Base-by-base conservation (phyloP, 2,113 vertebrate genomes). In the Paratilapia polleni region DNA sequence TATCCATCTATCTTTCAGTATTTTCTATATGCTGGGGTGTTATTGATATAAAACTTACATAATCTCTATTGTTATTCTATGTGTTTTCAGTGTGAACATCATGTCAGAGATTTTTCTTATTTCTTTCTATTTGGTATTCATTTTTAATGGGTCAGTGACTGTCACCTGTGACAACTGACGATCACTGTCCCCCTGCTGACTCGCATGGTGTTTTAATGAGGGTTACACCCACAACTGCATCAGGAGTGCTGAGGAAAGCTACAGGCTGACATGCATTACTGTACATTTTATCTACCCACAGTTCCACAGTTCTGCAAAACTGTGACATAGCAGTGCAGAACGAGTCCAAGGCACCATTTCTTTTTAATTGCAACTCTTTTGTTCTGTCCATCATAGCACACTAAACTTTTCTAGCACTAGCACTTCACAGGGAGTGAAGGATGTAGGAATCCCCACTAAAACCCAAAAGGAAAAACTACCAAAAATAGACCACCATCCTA, bases 381-480 rank as follows among this genome's bases (percentile, higher is more conserved):
- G 13, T 24, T 24, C 63, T 66, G n/a, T 41, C 12, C 20, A 15
- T 0, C 36, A 15, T 7, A 41, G 13, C 54, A 22, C 8, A 57
- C 9, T 22, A 66, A 14, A n/a, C 0, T 0, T 66, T 66, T 66
- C 13, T 1, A 13, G 24, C 38, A 41, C n/a, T n/a, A n/a, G n/a
- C n/a, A n/a, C n/a, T n/a, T n/a, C n/a, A 43, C n/a, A 66, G n/a
- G n/a, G 41, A 7, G 34, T 4, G 13, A n/a, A 15, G 36, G n/a
- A 64, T 41, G n/a, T 15, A 64, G 36, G 36, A 41, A 64, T 64
- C n/a, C n/a, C n/a, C n/a, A n/a, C n/a, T n/a, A 0, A 38, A 64
- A 41, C 12, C 3, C 14, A 43, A 43, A 10, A 66, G 38, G 8
- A n/a, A 56, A 19, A 43, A 68, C 47, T 47, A 49, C 8, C 5